phyloP scores from a whole-genome alignment of 2,797 vertebrate species.

The Halcyon badia region DNA sequence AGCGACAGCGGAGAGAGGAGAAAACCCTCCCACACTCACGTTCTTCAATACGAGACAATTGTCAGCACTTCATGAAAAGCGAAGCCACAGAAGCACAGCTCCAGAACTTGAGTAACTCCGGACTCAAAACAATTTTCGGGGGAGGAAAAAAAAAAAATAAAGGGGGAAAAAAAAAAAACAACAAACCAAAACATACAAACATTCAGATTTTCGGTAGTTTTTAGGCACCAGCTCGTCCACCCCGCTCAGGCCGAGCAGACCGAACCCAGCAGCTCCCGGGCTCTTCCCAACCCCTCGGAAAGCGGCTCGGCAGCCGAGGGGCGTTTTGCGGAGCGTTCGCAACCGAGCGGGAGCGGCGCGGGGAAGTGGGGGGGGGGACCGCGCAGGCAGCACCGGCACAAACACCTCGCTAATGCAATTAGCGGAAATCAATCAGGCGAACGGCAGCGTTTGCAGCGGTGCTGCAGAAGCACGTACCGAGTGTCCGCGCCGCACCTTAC shows the following conservation, averaged over 20 bases:
- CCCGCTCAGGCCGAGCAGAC: neutral
- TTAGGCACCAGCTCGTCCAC: neutral
- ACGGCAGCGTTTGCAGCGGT: neutral
- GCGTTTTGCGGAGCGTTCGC: accelerated
- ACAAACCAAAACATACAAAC: neutral
- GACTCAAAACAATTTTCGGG: neutral
- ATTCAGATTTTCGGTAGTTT: neutral
- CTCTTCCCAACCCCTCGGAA: neutral
- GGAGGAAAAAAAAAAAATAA: too few species aligned
- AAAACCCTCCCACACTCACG: accelerated
- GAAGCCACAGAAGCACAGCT: neutral
- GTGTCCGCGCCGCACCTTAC: neutral
- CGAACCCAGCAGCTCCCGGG: neutral
- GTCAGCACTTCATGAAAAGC: neutral
- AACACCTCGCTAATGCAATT: neutral
- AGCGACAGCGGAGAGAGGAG: accelerated
- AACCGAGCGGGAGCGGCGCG: accelerated
- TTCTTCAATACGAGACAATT: neutral
- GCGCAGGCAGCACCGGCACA: neutral
- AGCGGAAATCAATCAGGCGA: neutral
- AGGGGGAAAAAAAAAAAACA: too few species aligned
- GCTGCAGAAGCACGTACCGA: neutral
- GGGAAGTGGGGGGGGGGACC: neutral
- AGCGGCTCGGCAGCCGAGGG: too few species aligned
- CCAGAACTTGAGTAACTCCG: neutral